A percentile compares a stretch with the other conserved stretches of the same genome.
Evolutionary conservation across 1,140 invertebrate species (phyloP).

Genomic region (Leptinotarsa lineolata): DNA sequence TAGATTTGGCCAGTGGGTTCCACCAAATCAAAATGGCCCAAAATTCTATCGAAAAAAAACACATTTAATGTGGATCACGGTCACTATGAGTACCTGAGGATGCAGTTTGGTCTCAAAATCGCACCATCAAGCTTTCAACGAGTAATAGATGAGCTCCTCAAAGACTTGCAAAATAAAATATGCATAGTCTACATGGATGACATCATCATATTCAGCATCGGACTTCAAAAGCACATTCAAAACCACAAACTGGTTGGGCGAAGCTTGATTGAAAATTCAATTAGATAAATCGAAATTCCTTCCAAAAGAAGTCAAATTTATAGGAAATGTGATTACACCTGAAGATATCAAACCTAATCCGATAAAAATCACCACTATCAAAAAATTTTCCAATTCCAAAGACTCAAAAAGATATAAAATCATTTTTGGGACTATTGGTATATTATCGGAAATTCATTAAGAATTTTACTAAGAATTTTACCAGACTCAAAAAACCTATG

Average conservation of each 20-base stretch:
- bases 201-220: slow-evolving; percentile 36
- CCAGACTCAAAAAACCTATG: background rate
- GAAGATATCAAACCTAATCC: slow-evolving; percentile 39
- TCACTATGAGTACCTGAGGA: too few relatives aligned
- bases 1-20: too few relatives aligned
- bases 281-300: background rate
- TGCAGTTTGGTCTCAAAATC: slow-evolving; percentile 50
- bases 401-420: slow-evolving; percentile 39
- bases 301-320: slow-evolving; percentile 35
- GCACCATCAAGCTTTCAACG: slow-evolving; percentile 36
- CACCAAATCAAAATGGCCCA: too few relatives aligned
- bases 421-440: slow-evolving; percentile 28
- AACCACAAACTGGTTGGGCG: background rate
- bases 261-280: slow-evolving; percentile 9
- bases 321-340: slow-evolving; percentile 40
- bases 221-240: background rate
- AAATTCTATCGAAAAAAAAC: too few relatives aligned
- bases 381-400: too few relatives aligned
- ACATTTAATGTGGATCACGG: too few relatives aligned
- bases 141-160: background rate
- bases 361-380: slow-evolving; percentile 37
- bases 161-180: slow-evolving; percentile 24
- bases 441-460: slow-evolving; percentile 5
- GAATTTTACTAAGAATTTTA: slow-evolving; percentile 10
- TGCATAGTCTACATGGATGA: slow-evolving; percentile 54